Conservation (phyloP, 30 jellyfish, hydroid and myxozoan species). For the Haliclystus octoradiatus region DNA sequence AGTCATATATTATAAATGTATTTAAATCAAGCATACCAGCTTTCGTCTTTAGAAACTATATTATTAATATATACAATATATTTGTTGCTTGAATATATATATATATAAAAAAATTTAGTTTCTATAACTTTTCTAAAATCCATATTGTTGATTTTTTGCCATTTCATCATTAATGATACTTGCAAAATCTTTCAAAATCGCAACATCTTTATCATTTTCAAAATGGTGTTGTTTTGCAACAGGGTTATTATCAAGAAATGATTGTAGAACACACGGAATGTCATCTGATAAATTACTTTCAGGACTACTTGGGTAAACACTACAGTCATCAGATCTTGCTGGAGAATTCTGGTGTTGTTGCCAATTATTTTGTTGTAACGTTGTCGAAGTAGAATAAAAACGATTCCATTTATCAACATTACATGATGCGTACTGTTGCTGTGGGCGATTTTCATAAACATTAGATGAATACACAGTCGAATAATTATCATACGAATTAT, state of each 20-base stretch:
- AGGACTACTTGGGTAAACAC: constrained; percentile 62
- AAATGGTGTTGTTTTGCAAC: no score
- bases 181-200: no score
- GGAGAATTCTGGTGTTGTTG: background rate
- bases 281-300: constrained; percentile 53
- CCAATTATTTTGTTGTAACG: background rate
- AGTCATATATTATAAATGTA: no score
- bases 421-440: background rate
- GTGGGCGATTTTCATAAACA: background rate
- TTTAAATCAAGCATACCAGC: no score
- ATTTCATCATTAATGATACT: no score
- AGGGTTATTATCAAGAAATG: constrained; percentile 18
- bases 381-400: background rate
- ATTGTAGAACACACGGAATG: constrained; percentile 56
- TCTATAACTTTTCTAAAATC: no score
- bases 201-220: no score
- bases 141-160: no score
- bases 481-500: background rate
- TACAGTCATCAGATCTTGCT: constrained; percentile 21
- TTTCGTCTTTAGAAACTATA: no score
- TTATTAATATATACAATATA: no score
- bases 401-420: background rate
- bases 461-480: background rate
- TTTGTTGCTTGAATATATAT: no score
- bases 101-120: no score